Evolutionary conservation across 2,888 invertebrate species (phyloP), one percentile per base, ranked within the genome.

Genomic region (Stramonita haemastoma): DNA sequence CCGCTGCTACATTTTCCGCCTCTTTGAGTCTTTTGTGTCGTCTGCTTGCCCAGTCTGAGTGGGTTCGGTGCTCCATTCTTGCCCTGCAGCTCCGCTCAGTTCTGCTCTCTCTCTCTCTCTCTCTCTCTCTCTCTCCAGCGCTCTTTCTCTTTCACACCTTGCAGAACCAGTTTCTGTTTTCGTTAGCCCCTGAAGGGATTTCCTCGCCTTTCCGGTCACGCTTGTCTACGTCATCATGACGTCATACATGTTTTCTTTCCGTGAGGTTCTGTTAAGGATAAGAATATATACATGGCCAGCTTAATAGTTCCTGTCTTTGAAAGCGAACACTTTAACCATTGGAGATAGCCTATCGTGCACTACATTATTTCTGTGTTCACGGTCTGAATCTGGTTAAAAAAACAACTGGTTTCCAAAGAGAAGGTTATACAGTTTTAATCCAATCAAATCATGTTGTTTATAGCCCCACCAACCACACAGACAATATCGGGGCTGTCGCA

Each of bases 141-240:
- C 22, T 11, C n/a, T 73, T 0, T n/a, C n/a, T 11, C 29, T 8
- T 22, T 29, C 73, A 26, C n/a, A 86, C 60, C 86, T 87, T 87
- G 86, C 81, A 46, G 77, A 36, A 86, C 89, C 60, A 87, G 86
- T 86, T 86, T 86, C 57, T 57, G 56, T 36, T 26, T 26, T 19
- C 32, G 36, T 56, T 11, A 19, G 29, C 79, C 11, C 19, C 19
- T 15, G 22, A 46, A 36, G 81, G 81, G 81, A 83, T 8, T 46
- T 46, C 46, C 81, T 22, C 11, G 36, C 29, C 46, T 26, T 46
- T 83, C 81, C 81, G 56, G 29, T n/a, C 19, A 60, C 66, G 36
- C 88, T 57, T 81, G 87, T 11, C 15, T 56, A 56, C 83, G 88
- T 88, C 88, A 83, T 8, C 26, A 60, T 88, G 81, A 83, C 46